Base-by-base conservation (phyloP, 2,113 vertebrate species). In the Scatophagus argus region DNA sequence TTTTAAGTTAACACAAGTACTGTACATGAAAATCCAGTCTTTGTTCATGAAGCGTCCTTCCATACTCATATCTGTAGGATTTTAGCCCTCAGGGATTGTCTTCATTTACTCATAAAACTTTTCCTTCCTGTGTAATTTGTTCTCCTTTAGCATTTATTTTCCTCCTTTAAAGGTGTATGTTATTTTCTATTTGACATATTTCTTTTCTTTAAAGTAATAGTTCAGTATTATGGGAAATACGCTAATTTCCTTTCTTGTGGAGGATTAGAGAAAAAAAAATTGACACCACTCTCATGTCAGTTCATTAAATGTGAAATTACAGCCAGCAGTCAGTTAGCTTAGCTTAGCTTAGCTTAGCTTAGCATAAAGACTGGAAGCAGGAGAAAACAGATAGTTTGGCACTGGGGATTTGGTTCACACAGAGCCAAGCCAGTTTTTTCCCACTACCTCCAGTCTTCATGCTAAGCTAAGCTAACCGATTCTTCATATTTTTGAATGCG, bases 71-170 rank as follows among this genome's bases (percentile, higher is more conserved):
- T 82, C 65, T 70, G 85, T 92, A 90, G 88, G 60, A 88, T 82
- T 87, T 84, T 93, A 93, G 92, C 82, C 92, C 91, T 94, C 93
- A 92, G 93, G 92, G 91, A 93, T 84, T 87, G 85, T 34, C 16
- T 83, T 89, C 80, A 72, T 87, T 84, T 72, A 44, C 34, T 67
- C 58, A 73, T 76, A 32, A 2, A 10, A 52, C 36, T 54, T n/a
- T 46, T 72, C 14, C 7, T 49, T 52, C 8, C 47, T 71, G 23
- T 49, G 43, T 67, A 25, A 9, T 78, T 31, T 71, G 27, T 31
- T 64, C 9, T 70, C 56, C 49, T 73, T 10, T 36, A 64, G 16
- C 75, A 81, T 62, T 21, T 74, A 31, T 79, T 80, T 41, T 71
- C 25, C 56, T 72, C 1, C 8, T 52, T 66, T 72, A 32, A 67